Base-by-base conservation (phyloP, 1,140 invertebrate species). In the Papilio aristodemus region DNA sequence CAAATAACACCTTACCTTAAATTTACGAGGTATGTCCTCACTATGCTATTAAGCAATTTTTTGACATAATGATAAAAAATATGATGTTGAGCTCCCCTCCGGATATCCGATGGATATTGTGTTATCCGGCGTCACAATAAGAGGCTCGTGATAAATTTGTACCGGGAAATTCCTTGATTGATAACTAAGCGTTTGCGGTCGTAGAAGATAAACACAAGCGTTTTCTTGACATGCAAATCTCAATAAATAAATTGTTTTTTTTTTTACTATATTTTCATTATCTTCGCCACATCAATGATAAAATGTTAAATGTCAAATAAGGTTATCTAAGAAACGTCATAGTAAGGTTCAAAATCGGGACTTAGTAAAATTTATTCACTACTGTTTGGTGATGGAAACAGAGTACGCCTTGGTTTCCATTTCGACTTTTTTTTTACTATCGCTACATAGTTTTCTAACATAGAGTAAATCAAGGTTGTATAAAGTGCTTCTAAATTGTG, bases 1-100 rank as follows among this genome's bases (percentile, higher is more conserved):
- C n/a, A n/a, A n/a, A n/a, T n/a, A n/a, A n/a, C n/a, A n/a, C n/a
- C n/a, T n/a, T n/a, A n/a, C n/a, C n/a, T n/a, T n/a, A n/a, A n/a
- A n/a, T n/a, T n/a, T n/a, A n/a, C n/a, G n/a, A n/a, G n/a, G 22
- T 46, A 50, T 25, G 46, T 74, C 67, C 67, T 62, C 62, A 67
- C 41, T 57, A 41, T 64, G 6, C 14, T 73, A 66, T 77, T 71
- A 67, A 43, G 38, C 36, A 71, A 72, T 79, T 75, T 86, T 88
- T 85, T 89, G 81, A 85, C 82, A 83, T 88, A 88, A 89, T 89
- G 87, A 90, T 91, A 85, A 91, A 88, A 90, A 90, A 89, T 89
- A 89, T 89, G 85, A 89, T 88, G 84, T 90, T 77, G 78, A 81
- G 79, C 80, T 84, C 89, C 89, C 87, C 86, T 86, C 83, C 79